Conservation (phyloP, 1,140 invertebrate species). For the Diachasma alloeum region DNA sequence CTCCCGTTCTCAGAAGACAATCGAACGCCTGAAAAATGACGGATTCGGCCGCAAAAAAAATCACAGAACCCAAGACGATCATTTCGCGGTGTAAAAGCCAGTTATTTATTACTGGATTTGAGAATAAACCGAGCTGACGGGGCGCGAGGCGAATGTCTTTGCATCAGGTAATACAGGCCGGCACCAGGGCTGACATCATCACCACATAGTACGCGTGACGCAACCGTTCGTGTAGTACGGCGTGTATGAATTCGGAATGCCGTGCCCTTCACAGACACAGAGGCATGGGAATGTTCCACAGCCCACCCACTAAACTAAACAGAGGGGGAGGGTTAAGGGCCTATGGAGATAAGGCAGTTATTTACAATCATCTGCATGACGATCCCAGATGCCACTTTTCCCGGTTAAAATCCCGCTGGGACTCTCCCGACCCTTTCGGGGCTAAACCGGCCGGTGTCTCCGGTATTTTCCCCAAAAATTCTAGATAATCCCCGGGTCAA, state of each 20-base stretch:
- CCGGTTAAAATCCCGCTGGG: too few relatives aligned
- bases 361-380: not conserved
- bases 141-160: slow-evolving; percentile 52
- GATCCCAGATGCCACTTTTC: not conserved
- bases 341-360: not conserved
- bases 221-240: slow-evolving; percentile 43
- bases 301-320: not conserved
- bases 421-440: not conserved
- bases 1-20: too few relatives aligned
- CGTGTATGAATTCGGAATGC: slow-evolving; percentile 24
- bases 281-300: not conserved
- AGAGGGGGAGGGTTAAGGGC: not conserved
- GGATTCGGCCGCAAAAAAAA: not conserved
- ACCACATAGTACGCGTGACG: slow-evolving; percentile 53
- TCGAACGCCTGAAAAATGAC: too few relatives aligned
- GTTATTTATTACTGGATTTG: not conserved
- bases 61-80: not conserved
- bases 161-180: slow-evolving; percentile 42
- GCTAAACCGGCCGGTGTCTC: not conserved
- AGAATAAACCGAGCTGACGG: not conserved
- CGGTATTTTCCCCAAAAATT: not conserved
- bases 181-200: slow-evolving; percentile 50
- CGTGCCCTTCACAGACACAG: slow-evolving; percentile 1
- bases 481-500: not conserved
- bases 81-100: not conserved